Percentiles rank a stretch among this genome's conserved stretches.
Evolutionary conservation across 1,140 invertebrate species (phyloP).

Genomic region (Anoplolepis gracilipes): DNA sequence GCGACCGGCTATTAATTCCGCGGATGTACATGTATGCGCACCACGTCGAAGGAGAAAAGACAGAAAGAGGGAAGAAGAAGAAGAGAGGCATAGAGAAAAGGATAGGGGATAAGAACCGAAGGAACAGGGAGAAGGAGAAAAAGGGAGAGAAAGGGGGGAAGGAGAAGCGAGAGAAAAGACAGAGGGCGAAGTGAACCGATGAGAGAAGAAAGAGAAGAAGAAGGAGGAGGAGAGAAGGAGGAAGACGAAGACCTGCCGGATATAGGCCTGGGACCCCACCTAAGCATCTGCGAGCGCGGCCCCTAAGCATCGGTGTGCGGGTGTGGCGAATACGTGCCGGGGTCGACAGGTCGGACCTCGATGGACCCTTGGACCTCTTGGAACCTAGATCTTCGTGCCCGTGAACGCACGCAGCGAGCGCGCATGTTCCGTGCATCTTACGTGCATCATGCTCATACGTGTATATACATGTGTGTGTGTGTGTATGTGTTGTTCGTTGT

Average conservation of each 20-base stretch:
- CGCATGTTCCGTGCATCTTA: conserved; percentile 19
- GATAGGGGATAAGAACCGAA: conserved; percentile 35
- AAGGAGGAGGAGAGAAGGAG: not conserved
- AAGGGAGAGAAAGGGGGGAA: not conserved
- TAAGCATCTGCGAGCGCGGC: conserved; percentile 78
- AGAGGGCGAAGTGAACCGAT: not conserved
- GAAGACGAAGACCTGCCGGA: conserved; percentile 55
- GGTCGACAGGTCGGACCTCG: conserved; percentile 82
- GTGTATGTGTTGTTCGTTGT: conserved; percentile 1
- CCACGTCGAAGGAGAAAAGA: conserved; percentile 41
- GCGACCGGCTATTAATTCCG: conserved; percentile 83
- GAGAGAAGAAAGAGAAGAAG: conserved; percentile 22
- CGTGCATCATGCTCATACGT: conserved; percentile 13
- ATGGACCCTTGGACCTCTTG: conserved; percentile 77
- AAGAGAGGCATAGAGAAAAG: not conserved
- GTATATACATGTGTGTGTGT: not conserved
- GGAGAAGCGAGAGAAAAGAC: conserved; percentile 19
- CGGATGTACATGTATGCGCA: conserved; percentile 73
- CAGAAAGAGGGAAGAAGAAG: conserved; percentile 5
- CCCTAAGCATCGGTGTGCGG: conserved; percentile 82
- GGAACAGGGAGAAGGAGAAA: conserved; percentile 32
- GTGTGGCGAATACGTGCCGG: conserved; percentile 86
- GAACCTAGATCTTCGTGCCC: conserved; percentile 72
- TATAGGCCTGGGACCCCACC: conserved; percentile 77
- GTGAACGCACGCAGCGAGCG: conserved; percentile 70